Evolutionary conservation across 2,797 vertebrate genomes (phyloP).

Genomic region (Smutsia gigantea): DNA sequence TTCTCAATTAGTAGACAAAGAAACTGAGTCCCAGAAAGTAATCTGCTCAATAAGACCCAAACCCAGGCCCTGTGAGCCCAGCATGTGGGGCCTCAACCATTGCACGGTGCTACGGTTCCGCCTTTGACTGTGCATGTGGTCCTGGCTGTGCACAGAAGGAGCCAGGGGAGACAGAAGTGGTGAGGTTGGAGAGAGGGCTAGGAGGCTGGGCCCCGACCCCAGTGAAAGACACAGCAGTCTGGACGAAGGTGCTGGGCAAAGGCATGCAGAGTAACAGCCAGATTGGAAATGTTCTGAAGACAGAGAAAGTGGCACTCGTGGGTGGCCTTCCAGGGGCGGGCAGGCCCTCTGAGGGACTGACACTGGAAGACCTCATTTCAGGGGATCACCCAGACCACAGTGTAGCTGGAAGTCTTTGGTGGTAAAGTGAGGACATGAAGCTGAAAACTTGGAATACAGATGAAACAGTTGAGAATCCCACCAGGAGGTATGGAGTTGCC

Average conservation of each 20-base stretch:
- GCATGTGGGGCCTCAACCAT: rapidly evolving
- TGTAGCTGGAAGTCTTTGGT: not conserved
- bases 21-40: not conserved
- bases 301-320: not conserved
- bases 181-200: not conserved
- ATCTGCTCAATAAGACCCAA: not conserved
- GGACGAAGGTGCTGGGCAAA: not conserved
- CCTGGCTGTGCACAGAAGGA: not conserved
- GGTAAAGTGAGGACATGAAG: not conserved
- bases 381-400: not conserved
- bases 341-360: not conserved
- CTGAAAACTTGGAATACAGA: not conserved
- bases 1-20: conserved; percentile 31
- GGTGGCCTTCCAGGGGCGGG: too few relatives aligned
- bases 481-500: not conserved
- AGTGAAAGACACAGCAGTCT: not conserved
- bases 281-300: not conserved
- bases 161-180: too few relatives aligned
- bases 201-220: too few relatives aligned
- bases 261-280: not conserved
- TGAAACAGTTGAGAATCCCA: not conserved
- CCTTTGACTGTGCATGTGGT: rapidly evolving
- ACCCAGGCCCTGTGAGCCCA: not conserved
- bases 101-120: rapidly evolving
- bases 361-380: not conserved